phyloP scores from a whole-genome alignment of 2,797 vertebrate genomes.

The Lagorchestes hirsutus region DNA sequence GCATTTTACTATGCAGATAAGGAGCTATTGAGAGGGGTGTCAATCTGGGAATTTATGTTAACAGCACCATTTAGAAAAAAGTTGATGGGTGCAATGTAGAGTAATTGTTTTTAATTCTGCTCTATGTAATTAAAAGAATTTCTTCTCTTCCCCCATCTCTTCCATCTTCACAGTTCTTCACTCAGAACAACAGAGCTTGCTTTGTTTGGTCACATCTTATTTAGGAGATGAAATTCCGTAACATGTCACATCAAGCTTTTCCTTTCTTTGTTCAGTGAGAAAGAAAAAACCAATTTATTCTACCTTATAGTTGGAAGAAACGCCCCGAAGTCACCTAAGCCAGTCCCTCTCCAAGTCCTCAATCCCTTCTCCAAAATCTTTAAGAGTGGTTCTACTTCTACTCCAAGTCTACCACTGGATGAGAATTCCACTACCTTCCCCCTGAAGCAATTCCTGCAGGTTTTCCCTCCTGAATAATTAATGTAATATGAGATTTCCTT shows the following conservation, averaged over 20 bases:
- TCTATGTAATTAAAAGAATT: conserved; percentile 25
- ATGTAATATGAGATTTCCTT: conserved; percentile 30
- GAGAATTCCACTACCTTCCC: neutral
- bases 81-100: neutral
- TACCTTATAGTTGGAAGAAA: neutral
- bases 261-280: neutral
- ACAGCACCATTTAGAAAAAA: conserved; percentile 38
- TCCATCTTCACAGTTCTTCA: conserved; percentile 27
- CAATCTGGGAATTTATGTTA: conserved; percentile 15
- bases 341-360: neutral
- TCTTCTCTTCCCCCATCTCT: conserved; percentile 9
- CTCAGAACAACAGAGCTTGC: conserved; percentile 47
- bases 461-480: neutral
- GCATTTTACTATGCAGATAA: conserved; percentile 22
- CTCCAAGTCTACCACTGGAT: neutral
- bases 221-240: conserved; percentile 30
- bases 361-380: neutral
- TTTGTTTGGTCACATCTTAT: conserved; percentile 42
- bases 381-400: neutral
- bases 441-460: neutral
- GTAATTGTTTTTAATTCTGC: conserved; percentile 26
- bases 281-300: neutral
- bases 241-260: neutral
- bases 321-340: neutral
- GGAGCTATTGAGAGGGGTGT: conserved; percentile 20